Conservation (phyloP, 1,140 invertebrate species). For the Solen grandis region DNA sequence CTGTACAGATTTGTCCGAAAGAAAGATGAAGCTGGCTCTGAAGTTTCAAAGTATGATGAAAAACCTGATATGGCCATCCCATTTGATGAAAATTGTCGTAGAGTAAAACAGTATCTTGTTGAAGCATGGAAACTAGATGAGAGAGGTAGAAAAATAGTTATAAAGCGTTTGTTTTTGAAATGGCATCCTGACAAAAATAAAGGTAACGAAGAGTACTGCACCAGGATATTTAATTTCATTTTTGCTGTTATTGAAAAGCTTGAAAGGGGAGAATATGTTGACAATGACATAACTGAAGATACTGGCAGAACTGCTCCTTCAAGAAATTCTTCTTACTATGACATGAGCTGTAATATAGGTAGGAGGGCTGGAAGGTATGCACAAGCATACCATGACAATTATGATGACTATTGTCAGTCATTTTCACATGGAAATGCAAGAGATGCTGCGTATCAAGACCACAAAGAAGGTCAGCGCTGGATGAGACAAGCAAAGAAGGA, state of each 20-base stretch:
- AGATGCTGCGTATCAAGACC: neutral
- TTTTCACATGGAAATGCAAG: neutral
- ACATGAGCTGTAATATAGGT: neutral
- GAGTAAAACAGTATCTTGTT: constrained; percentile 6
- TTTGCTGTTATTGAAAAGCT: constrained; percentile 50
- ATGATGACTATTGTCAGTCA: constrained; percentile 10
- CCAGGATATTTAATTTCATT: constrained; percentile 69
- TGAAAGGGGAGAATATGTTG: constrained; percentile 55
- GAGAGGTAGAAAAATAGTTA: constrained; percentile 66
- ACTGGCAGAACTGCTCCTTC: neutral
- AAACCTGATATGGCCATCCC: constrained; percentile 1
- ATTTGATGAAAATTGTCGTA: constrained; percentile 30
- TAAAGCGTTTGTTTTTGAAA: constrained; percentile 72
- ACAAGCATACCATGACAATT: constrained; percentile 10
- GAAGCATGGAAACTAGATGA: constrained; percentile 65
- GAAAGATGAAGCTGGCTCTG: constrained; percentile 5
- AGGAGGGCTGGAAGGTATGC: neutral
- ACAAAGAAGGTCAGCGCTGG: constrained; percentile 66
- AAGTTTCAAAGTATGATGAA: neutral
- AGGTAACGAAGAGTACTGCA: constrained; percentile 67
- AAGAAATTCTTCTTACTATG: neutral
- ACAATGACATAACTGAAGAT: constrained; percentile 39
- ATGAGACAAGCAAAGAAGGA: constrained; percentile 68
- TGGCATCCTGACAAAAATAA: constrained; percentile 80
- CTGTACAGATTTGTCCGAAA: constrained; percentile 26